phyloP scores from a whole-genome alignment of 2,113 vertebrate species.

The Gasterosteus nipponicus region DNA sequence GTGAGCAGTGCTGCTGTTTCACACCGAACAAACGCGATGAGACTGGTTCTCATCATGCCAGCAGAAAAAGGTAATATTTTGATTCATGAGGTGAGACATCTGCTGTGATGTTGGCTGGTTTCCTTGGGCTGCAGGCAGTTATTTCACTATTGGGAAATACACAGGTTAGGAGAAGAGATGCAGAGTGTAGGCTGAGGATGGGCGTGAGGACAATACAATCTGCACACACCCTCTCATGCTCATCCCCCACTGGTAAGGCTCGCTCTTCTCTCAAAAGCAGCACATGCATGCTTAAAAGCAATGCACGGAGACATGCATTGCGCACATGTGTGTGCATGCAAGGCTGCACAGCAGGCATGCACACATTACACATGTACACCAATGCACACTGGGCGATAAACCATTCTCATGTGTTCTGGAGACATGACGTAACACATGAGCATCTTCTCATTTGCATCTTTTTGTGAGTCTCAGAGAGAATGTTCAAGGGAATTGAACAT shows the following conservation, averaged over 20 bases:
- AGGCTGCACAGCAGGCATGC: conserved; percentile 40
- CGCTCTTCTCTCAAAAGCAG: conserved; percentile 39
- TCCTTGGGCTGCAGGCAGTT: conserved; percentile 59
- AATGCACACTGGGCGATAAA: conserved; percentile 63
- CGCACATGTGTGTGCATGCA: conserved; percentile 64
- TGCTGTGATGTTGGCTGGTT: conserved; percentile 65
- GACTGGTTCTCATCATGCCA: conserved; percentile 32
- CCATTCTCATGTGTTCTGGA: conserved; percentile 68
- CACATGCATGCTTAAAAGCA: conserved; percentile 62
- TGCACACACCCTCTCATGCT: conserved; percentile 64
- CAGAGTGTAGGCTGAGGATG: conserved; percentile 63
- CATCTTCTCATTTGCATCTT: conserved; percentile 47
- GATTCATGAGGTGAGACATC: conserved; percentile 62
- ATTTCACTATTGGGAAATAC: conserved; percentile 60
- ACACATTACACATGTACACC: conserved; percentile 22
- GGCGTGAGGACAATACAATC: conserved; percentile 75
- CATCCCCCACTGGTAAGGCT: conserved; percentile 49
- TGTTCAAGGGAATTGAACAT: conserved; percentile 1
- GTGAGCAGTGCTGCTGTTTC: conserved; percentile 68
- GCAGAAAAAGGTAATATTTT: conserved; percentile 60
- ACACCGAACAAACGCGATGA: conserved; percentile 55
- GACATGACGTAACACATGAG: conserved; percentile 74
- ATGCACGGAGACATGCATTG: conserved; percentile 51
- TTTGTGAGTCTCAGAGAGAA: conserved; percentile 13
- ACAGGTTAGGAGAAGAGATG: conserved; percentile 51